A percentile compares a stretch with the other conserved stretches of the same genome.
These are phyloP conservation scores for Tribolium castaneum DNA, from an alignment of 1,140 invertebrate species.

Conservation along the genomic window DNA sequence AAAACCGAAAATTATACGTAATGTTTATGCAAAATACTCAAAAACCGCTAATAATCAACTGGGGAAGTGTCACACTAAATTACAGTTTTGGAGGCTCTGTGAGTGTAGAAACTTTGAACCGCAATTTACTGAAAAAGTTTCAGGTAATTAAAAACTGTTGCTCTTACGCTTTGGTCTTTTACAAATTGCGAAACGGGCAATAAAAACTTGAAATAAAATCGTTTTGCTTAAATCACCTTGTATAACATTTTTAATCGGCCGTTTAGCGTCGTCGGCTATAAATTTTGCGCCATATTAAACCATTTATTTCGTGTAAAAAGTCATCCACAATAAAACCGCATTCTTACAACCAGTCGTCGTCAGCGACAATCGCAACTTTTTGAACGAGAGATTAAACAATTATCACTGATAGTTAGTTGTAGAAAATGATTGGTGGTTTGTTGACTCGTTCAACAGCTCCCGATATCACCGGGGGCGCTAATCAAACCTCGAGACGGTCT, in stretches of 20 bases:
- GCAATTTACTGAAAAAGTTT: background rate
- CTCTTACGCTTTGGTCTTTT: background rate
- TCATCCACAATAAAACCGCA: background rate
- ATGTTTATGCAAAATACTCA: background rate
- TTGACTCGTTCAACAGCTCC: background rate
- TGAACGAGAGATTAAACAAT: background rate
- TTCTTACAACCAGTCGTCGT: slow-evolving; percentile 17
- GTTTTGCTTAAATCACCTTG: background rate
- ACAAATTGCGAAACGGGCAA: background rate
- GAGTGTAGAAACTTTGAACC: background rate
- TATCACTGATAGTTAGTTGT: background rate
- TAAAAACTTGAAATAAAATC: background rate
- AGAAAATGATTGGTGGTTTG: background rate
- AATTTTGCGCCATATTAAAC: slow-evolving; percentile 11
- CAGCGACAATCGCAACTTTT: background rate
- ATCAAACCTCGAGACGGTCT: no score
- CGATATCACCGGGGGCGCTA: no score
- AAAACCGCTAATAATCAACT: background rate
- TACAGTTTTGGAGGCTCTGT: background rate
- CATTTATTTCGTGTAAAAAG: background rate
- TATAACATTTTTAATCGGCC: background rate
- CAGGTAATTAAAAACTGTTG: background rate
- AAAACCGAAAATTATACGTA: background rate
- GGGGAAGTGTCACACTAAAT: background rate
- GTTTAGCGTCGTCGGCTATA: background rate